phyloP scores from a whole-genome alignment of 2,113 vertebrate species.

The Sigmodon hispidus region DNA sequence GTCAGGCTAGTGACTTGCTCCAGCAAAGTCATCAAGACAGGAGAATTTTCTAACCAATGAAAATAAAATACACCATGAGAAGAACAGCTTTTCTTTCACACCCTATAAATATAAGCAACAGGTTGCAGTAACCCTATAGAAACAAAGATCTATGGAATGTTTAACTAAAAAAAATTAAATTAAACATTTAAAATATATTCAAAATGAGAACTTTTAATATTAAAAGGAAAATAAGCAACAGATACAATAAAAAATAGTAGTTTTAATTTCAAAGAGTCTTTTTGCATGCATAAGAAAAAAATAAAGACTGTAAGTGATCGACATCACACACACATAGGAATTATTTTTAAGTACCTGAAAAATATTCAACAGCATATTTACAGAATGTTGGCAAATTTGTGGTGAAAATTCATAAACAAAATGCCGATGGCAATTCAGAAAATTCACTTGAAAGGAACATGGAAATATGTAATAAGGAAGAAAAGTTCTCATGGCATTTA shows the following conservation, averaged over 20 bases:
- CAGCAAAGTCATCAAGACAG: constrained; percentile 5
- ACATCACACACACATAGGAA: neutral
- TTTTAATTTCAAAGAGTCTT: neutral
- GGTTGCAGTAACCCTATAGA: neutral
- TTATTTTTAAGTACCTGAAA: neutral
- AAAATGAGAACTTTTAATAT: neutral
- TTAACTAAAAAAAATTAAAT: neutral
- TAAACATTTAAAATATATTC: neutral
- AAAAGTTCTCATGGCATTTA: neutral
- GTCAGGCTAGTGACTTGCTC: neutral
- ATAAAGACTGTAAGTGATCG: neutral
- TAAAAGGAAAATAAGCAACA: neutral
- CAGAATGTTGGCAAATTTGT: neutral
- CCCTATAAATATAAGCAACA: neutral
- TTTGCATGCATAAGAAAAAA: constrained; percentile 9
- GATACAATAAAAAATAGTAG: neutral
- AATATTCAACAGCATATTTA: neutral
- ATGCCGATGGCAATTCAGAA: neutral
- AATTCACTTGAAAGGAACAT: neutral
- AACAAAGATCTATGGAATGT: constrained; percentile 4
- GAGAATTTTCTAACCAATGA: neutral
- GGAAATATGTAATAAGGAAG: neutral
- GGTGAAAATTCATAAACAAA: neutral
- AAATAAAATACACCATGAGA: constrained; percentile 5
- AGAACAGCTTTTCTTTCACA: neutral